Evolutionary conservation across 2,113 vertebrate genomes (phyloP), one percentile per base, ranked within the genome.

Genomic region (Pluvianellus socialis): DNA sequence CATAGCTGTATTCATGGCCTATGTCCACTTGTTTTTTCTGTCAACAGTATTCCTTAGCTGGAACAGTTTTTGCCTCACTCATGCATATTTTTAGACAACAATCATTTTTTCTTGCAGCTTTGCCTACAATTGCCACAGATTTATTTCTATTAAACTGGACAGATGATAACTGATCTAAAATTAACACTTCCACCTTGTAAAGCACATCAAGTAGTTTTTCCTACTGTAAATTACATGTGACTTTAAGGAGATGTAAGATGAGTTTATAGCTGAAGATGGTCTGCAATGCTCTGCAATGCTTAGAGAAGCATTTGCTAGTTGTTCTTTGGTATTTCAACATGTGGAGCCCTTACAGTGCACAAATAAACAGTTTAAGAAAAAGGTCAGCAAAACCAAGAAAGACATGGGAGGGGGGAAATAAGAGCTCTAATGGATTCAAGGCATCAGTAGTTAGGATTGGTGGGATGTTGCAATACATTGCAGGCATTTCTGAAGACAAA

Each of bases 401-500:
- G 44, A 52, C 27, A 17, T 1, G 0, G 50, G 15, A 4, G 17
- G 5, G 4, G 10, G 5, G 15, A 17, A 87, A 52, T 11, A 63
- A 55, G 59, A 88, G 15, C 10, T 88, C 58, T 70, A 35, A 32
- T 38, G 50, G 35, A 38, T 73, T 76, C 15, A 70, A 84, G 53
- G 30, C 68, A 62, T 62, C 53, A 56, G 47, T 6, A 77, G 30
- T 40, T 56, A 61, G 18, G 70, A 73, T 2, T 58, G 38, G 50
- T 62, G 63, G 26, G 44, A 61, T 24, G 24, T 19, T 84, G 66
- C 33, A 80, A 23, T 58, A 59, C 24, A 30, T 19, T 40, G 35
- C 33, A 88, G 62, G 73, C 23, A 79, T 28, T 82, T 76, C 53
- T 86, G 86, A 88, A 73, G 40, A 40, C 16, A 59, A 55, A 87